Percentiles rank a stretch among this genome's conserved stretches.
Evolutionary conservation across 2,888 invertebrate species (phyloP).

Genomic region (Lathronympha strigana): DNA sequence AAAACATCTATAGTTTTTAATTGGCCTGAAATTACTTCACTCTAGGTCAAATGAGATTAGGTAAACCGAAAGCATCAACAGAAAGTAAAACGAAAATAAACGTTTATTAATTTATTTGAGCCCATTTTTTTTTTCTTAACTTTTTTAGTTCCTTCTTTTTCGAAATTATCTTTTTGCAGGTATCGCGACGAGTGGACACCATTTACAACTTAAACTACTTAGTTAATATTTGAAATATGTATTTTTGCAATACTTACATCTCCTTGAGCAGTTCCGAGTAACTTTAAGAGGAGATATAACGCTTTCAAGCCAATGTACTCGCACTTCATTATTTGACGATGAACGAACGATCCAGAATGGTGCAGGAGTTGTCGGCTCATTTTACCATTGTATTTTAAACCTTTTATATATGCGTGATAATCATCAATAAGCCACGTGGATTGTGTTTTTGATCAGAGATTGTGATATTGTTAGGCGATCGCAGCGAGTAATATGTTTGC

Average conservation of each 20-base stretch:
- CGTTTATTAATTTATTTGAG: too few relatives aligned
- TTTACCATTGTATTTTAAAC: slow-evolving; percentile 4
- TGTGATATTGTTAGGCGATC: slow-evolving; percentile 18
- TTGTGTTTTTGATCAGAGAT: slow-evolving; percentile 20
- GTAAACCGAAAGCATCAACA: too few relatives aligned
- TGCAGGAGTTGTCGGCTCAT: slow-evolving; percentile 4
- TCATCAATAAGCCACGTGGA: slow-evolving; percentile 23
- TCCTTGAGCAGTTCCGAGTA: slow-evolving; percentile 16
- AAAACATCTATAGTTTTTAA: too few relatives aligned
- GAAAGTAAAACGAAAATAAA: too few relatives aligned
- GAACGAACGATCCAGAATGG: neutral
- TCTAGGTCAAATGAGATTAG: too few relatives aligned
- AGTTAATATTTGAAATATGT: neutral
- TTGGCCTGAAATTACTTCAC: too few relatives aligned
- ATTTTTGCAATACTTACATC: slow-evolving; percentile 20
- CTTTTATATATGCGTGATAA: slow-evolving; percentile 35
- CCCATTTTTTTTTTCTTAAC: too few relatives aligned
- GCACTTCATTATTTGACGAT: slow-evolving; percentile 23
- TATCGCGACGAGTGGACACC: too few relatives aligned
- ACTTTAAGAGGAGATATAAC: neutral
- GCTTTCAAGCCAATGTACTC: neutral
- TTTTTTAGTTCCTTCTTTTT: too few relatives aligned
- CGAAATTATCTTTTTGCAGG: too few relatives aligned
- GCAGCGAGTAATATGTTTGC: slow-evolving; percentile 6
- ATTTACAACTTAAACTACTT: too few relatives aligned